Percentiles rank a stretch among this genome's conserved stretches.
phyloP scores from a whole-genome alignment of 92 coral and sea anemone species.

The Scolanthus callimorphus region DNA sequence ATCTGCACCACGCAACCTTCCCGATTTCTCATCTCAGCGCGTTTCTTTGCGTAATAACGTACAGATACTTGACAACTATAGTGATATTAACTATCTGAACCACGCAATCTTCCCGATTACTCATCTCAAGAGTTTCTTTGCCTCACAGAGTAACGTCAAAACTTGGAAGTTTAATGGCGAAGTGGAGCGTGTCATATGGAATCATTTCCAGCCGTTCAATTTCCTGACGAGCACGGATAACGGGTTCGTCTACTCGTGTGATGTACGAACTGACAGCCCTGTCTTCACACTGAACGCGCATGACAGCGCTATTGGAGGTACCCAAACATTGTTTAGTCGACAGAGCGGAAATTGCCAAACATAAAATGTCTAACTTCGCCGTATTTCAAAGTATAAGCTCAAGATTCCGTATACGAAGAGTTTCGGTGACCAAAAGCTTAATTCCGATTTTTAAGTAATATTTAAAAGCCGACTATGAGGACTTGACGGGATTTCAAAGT shows the following conservation, averaged over 20 bases:
- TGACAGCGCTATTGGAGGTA: conserved; percentile 89
- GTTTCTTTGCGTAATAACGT: conserved; percentile 38
- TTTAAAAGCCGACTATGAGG: no score
- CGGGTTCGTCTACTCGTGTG: conserved; percentile 89
- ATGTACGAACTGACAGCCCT: conserved; percentile 82
- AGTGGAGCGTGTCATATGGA: conserved; percentile 89
- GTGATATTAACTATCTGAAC: no score
- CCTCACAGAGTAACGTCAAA: conserved; percentile 66
- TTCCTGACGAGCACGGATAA: conserved; percentile 93
- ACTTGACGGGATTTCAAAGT: no score
- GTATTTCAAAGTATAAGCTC: no score
- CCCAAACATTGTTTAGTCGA: no score
- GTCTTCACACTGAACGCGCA: conserved; percentile 90
- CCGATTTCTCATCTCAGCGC: neutral
- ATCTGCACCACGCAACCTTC: neutral
- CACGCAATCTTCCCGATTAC: neutral
- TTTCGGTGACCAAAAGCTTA: no score
- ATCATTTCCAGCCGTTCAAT: conserved; percentile 91
- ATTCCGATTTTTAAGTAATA: no score
- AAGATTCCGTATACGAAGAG: no score
- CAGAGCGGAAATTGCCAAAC: no score
- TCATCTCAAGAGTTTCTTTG: neutral
- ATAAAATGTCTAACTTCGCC: no score
- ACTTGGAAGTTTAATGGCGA: conserved; percentile 92
- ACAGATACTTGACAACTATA: no score